These are phyloP conservation scores for Strigamia maritima DNA, from an alignment of 2,888 invertebrate species.

Conservation along the genomic window DNA sequence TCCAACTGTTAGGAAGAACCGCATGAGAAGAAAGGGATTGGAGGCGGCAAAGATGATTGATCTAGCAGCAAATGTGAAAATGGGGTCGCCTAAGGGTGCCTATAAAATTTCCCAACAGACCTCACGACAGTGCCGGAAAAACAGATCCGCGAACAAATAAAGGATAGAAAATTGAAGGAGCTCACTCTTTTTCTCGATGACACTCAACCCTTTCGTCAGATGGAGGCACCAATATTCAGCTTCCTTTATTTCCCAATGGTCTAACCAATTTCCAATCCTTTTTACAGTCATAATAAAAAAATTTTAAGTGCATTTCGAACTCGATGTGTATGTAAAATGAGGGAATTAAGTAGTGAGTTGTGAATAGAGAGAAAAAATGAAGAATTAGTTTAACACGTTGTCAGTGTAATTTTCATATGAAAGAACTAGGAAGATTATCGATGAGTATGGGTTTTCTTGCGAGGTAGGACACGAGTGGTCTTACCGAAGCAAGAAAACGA, in stretches of 20 bases:
- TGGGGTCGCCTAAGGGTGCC: background rate
- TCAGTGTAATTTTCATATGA: no score
- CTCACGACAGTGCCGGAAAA: background rate
- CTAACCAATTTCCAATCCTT: background rate
- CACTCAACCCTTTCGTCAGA: background rate
- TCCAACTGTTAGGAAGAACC: background rate
- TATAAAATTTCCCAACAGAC: slow-evolving; percentile 23
- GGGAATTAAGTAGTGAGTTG: background rate
- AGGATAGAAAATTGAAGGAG: slow-evolving; percentile 10
- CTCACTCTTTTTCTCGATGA: slow-evolving; percentile 11
- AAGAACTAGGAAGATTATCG: no score
- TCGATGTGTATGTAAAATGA: background rate
- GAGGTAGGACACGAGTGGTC: no score
- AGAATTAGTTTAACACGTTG: background rate
- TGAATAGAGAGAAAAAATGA: no score
- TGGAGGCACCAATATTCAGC: background rate
- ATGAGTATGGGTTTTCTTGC: no score
- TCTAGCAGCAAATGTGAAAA: slow-evolving; percentile 13
- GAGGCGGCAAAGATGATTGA: slow-evolving; percentile 13
- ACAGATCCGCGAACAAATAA: slow-evolving; percentile 16
- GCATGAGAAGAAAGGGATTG: background rate
- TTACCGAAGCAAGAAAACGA: no score
- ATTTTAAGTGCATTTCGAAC: background rate
- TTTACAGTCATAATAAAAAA: background rate
- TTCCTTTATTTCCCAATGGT: background rate